phyloP scores from a whole-genome alignment of 2,113 vertebrate species.

The Carassius gibelio region DNA sequence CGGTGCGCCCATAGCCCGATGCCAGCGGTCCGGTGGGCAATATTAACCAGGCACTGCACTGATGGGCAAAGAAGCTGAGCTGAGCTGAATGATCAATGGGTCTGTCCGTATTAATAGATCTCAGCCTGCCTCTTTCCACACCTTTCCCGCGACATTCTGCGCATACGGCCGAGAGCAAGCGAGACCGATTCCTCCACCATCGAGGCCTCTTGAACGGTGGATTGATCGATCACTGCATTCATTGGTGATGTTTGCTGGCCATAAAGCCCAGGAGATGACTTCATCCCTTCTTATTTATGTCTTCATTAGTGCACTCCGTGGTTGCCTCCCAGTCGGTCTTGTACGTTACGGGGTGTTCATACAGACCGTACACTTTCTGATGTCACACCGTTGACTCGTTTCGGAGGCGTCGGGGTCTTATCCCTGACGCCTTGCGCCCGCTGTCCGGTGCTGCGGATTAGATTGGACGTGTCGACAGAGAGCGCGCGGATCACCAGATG shows the following conservation, averaged over 20 bases:
- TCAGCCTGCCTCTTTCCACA: conserved; percentile 33
- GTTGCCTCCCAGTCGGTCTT: conserved; percentile 28
- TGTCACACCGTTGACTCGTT: background rate
- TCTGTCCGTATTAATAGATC: conserved; percentile 28
- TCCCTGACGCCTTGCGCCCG: background rate
- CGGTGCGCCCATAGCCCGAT: conserved; percentile 31
- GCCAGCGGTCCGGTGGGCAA: conserved; percentile 4
- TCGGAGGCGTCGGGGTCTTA: conserved; percentile 1
- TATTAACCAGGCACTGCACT: conserved; percentile 20
- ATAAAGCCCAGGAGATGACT: conserved; percentile 36
- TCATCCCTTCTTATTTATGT: conserved; percentile 47
- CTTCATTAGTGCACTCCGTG: conserved; percentile 34
- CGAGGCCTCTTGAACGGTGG: conserved; percentile 18
- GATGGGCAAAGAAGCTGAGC: background rate
- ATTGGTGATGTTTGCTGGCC: conserved; percentile 28
- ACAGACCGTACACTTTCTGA: background rate
- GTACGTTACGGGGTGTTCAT: background rate
- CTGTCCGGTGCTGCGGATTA: conserved; percentile 15
- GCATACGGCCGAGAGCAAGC: background rate
- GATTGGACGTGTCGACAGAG: conserved; percentile 13
- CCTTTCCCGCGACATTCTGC: conserved; percentile 15
- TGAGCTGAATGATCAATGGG: conserved; percentile 25
- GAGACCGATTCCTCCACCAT: conserved; percentile 2
- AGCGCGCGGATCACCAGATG: conserved; percentile 44
- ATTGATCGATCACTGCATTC: conserved; percentile 34